Percentiles rank a stretch among this genome's conserved stretches.
phyloP scores from a whole-genome alignment of 2,113 vertebrate species.

The Propithecus coquereli region DNA sequence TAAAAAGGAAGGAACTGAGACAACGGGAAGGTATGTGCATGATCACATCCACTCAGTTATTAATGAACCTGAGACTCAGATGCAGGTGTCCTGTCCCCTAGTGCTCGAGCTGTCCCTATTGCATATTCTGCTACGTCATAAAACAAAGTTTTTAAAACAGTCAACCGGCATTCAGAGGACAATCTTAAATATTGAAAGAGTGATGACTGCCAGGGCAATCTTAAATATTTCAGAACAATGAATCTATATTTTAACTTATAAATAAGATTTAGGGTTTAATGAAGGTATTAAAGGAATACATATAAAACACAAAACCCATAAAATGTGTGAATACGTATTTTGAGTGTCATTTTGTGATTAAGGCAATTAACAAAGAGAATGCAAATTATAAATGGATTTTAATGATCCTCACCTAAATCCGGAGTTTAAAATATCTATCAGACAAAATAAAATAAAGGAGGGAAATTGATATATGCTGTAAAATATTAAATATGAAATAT shows the following conservation, averaged over 20 bases:
- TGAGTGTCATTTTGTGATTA: slow-evolving; percentile 3
- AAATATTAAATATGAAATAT: not conserved
- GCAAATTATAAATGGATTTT: not conserved
- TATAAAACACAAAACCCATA: not conserved
- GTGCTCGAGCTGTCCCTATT: not conserved
- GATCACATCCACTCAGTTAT: not conserved
- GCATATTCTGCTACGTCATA: not conserved
- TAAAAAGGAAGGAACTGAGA: not conserved
- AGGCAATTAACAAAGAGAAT: slow-evolving; percentile 3
- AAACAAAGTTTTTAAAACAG: not conserved
- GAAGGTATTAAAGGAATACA: not conserved
- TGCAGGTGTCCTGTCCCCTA: fast-evolving
- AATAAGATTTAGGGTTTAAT: not conserved
- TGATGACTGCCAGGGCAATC: not conserved
- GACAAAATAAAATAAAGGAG: not conserved
- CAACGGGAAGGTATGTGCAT: not conserved
- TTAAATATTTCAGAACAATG: not conserved
- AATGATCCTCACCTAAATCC: not conserved
- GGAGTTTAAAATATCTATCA: not conserved
- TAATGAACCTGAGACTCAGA: not conserved
- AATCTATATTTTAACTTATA: not conserved
- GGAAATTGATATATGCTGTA: not conserved
- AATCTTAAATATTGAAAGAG: not conserved
- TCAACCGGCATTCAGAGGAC: not conserved
- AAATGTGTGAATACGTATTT: not conserved